These are phyloP conservation scores for Oryzias sinensis DNA, from an alignment of 2,797 vertebrate species.

Conservation along the genomic window DNA sequence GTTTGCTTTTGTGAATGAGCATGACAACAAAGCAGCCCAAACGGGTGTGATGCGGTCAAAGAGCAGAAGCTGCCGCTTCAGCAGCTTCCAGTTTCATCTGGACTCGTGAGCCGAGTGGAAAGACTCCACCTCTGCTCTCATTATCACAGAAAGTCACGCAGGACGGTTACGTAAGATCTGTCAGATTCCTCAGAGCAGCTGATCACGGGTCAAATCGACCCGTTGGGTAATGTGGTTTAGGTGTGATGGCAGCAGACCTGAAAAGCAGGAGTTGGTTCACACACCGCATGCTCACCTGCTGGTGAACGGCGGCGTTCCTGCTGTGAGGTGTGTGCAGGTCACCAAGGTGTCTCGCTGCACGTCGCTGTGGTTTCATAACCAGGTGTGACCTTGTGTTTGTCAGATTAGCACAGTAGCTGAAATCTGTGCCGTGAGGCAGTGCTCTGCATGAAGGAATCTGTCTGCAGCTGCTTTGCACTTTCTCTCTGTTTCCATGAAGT, in stretches of 20 bases:
- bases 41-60: too few relatives aligned
- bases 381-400: constrained; percentile 20
- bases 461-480: too few relatives aligned
- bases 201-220: neutral
- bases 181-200: neutral
- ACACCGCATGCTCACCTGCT: too few relatives aligned
- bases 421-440: neutral
- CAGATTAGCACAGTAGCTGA: constrained; percentile 5
- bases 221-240: neutral
- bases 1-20: too few relatives aligned
- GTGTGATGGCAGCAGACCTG: neutral
- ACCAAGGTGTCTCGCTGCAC: constrained; percentile 1
- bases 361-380: constrained; percentile 21
- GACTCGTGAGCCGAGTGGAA: too few relatives aligned
- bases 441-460: too few relatives aligned
- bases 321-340: neutral
- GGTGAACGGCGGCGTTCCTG: too few relatives aligned
- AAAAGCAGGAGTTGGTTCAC: neutral
- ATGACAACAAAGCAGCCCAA: too few relatives aligned
- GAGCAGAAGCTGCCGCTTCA: too few relatives aligned
- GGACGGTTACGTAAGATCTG: neutral
- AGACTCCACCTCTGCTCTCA: too few relatives aligned
- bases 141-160: neutral
- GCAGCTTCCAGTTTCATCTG: too few relatives aligned
- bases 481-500: too few relatives aligned